Evolutionary conservation across 2,797 vertebrate genomes (phyloP), one percentile per base, ranked within the genome.

Genomic region (Neostethus bicornis): DNA sequence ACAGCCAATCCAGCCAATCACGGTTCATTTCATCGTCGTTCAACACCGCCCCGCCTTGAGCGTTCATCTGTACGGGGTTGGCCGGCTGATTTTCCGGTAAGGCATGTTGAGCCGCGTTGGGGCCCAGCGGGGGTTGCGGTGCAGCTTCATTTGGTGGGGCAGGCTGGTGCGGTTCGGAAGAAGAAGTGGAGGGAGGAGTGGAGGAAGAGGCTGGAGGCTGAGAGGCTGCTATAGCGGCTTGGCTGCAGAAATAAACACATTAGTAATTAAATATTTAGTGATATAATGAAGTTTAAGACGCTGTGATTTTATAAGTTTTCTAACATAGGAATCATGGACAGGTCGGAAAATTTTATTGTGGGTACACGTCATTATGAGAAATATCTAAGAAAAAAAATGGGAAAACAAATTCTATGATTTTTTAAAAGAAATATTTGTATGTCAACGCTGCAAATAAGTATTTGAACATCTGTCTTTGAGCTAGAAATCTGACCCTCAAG

Each of bases 1-100:
- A 98, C 85, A 98, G 85, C 96, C 96, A 98, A 91, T 98, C 96
- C 65, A 99, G 90, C 97, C 97, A 99, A 79, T 99, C 97, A 0
- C 93, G 94, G 80, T 99, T 96, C 81, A 96, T 91, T 80, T 98
- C 96, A 2, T 98, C 96, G 1, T 98, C 96, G 1, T 99, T 96
- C 17, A 97, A 61, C 58, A 94, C 90, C 0, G 95, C 90, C 0
- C 96, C 96, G 1, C 96, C 97, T 78, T 98, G 96, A 0, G 95
- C 96, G 9, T 99, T 98, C 95, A 98, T 95, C 80, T 96, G 96
- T 59, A 98, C 89, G 12, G 91, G 91, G 64, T 98, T 95, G 24
- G 89, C 83, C 1, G 93, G 92, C 14, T 85, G 92, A 79, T 97
- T 94, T 49, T 95, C 94, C 0, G 90, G 94, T 26, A 89, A 55